These are phyloP conservation scores for Zingel zingel DNA, from an alignment of 2,113 vertebrate species.

Conservation along the genomic window DNA sequence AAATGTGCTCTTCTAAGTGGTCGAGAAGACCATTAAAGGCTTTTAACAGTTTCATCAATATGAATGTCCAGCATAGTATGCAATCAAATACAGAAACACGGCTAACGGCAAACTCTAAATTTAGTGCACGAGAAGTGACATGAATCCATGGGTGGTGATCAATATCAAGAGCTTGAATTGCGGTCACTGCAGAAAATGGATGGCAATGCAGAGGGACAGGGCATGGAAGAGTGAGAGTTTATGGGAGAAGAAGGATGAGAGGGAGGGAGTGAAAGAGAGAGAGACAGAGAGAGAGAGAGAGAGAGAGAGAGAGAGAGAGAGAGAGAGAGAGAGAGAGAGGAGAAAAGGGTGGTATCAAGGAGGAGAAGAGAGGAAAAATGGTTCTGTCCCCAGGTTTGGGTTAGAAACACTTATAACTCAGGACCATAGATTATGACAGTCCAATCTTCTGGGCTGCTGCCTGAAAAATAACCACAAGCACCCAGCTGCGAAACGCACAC, in stretches of 20 bases:
- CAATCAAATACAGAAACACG: conserved; percentile 19
- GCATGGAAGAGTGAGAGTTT: conserved; percentile 63
- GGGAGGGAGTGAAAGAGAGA: background rate
- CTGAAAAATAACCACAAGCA: conserved; percentile 84
- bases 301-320: background rate
- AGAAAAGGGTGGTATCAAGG: conserved; percentile 18
- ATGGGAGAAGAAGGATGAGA: conserved; percentile 31
- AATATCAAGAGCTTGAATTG: conserved; percentile 53
- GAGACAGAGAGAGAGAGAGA: conserved; percentile 3
- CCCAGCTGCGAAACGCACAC: conserved; percentile 54
- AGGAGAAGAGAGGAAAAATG: conserved; percentile 62
- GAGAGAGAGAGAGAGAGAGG: background rate
- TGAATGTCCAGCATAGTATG: background rate
- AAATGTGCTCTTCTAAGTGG: background rate
- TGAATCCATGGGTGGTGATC: conserved; percentile 41
- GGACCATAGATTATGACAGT: conserved; percentile 87
- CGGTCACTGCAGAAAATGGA: conserved; percentile 54
- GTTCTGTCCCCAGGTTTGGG: conserved; percentile 77
- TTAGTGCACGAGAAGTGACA: conserved; percentile 21
- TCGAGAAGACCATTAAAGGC: background rate
- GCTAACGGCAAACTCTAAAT: conserved; percentile 36
- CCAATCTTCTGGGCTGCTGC: conserved; percentile 84
- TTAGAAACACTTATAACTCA: conserved; percentile 87
- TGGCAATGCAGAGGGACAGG: conserved; percentile 43
- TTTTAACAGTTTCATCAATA: conserved; percentile 1